These are phyloP conservation scores for Nezara viridula DNA, from an alignment of 2,888 invertebrate species.

Conservation along the genomic window DNA sequence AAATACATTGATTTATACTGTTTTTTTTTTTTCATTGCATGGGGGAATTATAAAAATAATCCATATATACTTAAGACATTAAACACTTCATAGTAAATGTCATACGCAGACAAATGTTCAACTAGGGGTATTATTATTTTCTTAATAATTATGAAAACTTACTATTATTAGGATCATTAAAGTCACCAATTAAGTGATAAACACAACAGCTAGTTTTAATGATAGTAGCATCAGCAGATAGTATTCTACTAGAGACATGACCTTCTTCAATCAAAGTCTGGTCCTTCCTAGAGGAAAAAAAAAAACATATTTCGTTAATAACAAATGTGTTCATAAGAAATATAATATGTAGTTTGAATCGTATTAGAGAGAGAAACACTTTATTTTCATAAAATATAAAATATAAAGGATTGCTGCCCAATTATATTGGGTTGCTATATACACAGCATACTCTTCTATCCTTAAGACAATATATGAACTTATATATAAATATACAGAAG, in stretches of 20 bases:
- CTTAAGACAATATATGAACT: too few relatives aligned
- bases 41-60: too few relatives aligned
- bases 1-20: too few relatives aligned
- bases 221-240: conserved; percentile 14
- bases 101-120: not conserved
- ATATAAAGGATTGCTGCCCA: too few relatives aligned
- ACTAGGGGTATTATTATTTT: not conserved
- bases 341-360: too few relatives aligned
- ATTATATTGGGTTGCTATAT: too few relatives aligned
- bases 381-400: too few relatives aligned
- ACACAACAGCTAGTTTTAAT: conserved; percentile 54
- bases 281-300: not conserved
- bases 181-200: conserved; percentile 51
- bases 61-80: too few relatives aligned
- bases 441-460: too few relatives aligned
- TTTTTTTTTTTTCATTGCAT: too few relatives aligned
- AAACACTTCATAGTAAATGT: not conserved
- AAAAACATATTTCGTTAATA: not conserved
- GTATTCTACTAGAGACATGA: conserved; percentile 37
- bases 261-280: conserved; percentile 47
- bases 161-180: conserved; percentile 8
- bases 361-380: too few relatives aligned
- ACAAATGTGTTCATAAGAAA: not conserved
- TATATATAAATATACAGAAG: too few relatives aligned
- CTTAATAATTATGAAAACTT: not conserved